Base-by-base conservation (phyloP, 2,888 invertebrate species). In the Neuroscelio doddi region DNA sequence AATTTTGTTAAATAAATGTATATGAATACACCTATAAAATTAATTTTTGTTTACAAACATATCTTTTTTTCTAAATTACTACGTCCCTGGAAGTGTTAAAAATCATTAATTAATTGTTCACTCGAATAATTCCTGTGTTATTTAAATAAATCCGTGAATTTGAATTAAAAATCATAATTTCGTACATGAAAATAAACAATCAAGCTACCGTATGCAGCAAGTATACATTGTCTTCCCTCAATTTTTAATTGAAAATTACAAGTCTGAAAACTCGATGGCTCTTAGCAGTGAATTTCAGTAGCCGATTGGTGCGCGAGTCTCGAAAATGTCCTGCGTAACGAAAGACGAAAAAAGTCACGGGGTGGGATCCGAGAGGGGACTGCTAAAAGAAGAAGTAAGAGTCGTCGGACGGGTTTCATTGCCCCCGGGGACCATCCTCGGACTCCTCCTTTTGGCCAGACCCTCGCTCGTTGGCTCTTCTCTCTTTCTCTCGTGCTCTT, bases 381-480 rank as follows among this genome's bases (percentile, higher is more conserved):
- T 45, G 30, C 52, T 52, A 46, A 51, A 52, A 41, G 47, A 64
- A 67, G 56, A 68, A 67, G 67, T 66, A 66, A 63, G 63, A 64
- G 68, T 68, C 64, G 62, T 55, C 58, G 51, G 51, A 65, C 68
- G 53, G 51, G 68, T 68, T 68, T 63, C 56, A 62, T 62, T 58
- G 62, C 68, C 64, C 64, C 64, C 56, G 55, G 62, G 64, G 58
- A 45, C 62, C 65, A 63, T 65, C 62, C 47, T 52, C 59, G 52
- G 45, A 52, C 68, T 68, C 62, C 62, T 64, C 63, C 64, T 68
- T 64, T 62, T 64, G 58, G 55, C 61, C 52, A 63, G 51, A 32
- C 63, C 56, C 57, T 27, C 41, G 50, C 62, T 61, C 55, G 45
- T 50, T 64, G 52, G 41, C 51, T 44, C 53, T 38, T 52, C 52